These are phyloP conservation scores for Siniperca scherzeri DNA, from an alignment of 2,797 vertebrate species.

Conservation along the genomic window DNA sequence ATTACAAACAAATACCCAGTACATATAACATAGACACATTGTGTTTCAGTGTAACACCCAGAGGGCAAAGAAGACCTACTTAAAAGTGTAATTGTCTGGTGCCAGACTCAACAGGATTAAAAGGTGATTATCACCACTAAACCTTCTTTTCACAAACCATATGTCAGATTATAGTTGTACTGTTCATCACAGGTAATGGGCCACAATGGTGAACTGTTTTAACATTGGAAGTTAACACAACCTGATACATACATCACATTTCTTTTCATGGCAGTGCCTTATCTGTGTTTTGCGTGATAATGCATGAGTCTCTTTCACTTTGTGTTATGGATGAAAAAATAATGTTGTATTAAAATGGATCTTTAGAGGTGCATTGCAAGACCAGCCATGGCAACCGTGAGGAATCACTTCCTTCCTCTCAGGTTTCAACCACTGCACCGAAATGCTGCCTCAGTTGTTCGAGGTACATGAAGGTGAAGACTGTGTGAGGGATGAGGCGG, in stretches of 20 bases:
- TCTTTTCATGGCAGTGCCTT: not conserved
- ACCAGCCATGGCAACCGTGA: not conserved
- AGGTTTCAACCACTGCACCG: constrained; percentile 81
- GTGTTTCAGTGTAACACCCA: constrained; percentile 48
- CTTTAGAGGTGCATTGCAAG: not conserved
- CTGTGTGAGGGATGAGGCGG: constrained; percentile 88
- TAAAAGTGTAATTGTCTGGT: not conserved
- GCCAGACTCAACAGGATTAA: too few relatives aligned
- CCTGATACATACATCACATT: not conserved
- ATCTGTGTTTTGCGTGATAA: constrained; percentile 1
- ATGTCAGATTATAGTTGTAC: constrained; percentile 1
- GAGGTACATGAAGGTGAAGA: constrained; percentile 90
- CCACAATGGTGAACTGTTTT: too few relatives aligned
- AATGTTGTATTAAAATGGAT: not conserved
- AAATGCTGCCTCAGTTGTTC: constrained; percentile 90
- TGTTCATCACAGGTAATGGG: not conserved
- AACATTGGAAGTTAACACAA: too few relatives aligned
- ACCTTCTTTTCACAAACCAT: not conserved
- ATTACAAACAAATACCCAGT: constrained; percentile 9
- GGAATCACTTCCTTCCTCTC: constrained; percentile 45
- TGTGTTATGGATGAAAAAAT: not conserved
- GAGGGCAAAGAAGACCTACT: constrained; percentile 21
- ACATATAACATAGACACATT: not conserved
- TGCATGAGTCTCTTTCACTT: constrained; percentile 19
- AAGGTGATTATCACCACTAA: not conserved